Evolutionary conservation across 64 coral and sea anemone genomes (phyloP).

Genomic region (Pocillopora verrucosa): DNA sequence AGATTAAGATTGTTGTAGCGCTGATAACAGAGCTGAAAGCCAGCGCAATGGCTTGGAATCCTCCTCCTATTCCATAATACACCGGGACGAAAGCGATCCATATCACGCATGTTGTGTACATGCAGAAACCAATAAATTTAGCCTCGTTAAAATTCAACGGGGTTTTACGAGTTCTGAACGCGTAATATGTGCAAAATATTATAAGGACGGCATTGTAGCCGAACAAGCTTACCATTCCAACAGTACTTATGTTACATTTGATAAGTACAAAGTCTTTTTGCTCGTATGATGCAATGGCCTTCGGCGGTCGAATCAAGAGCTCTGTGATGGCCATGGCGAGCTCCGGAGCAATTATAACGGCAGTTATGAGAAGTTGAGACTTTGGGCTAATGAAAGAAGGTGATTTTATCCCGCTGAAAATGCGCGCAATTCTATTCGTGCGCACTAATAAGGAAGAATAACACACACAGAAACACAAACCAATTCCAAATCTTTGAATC

Average conservation of each 20-base stretch:
- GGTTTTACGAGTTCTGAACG: slow-evolving; percentile 87
- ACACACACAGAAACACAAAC: slow-evolving; percentile 70
- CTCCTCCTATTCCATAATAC: slow-evolving; percentile 65
- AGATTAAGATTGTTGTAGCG: slow-evolving; percentile 71
- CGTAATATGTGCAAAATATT: slow-evolving; percentile 79
- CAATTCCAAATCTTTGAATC: slow-evolving; percentile 79
- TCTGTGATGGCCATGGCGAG: slow-evolving; percentile 54
- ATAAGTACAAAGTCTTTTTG: slow-evolving; percentile 35
- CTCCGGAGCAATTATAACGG: slow-evolving; percentile 57
- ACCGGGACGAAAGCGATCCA: slow-evolving; percentile 88
- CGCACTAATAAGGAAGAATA: slow-evolving; percentile 82
- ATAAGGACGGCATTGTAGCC: slow-evolving; percentile 78
- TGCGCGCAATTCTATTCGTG: slow-evolving; percentile 92
- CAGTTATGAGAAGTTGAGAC: slow-evolving; percentile 81
- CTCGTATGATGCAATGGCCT: slow-evolving; percentile 11
- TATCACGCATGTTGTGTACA: slow-evolving; percentile 85
- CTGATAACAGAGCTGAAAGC: slow-evolving; percentile 68
- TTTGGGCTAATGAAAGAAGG: slow-evolving; percentile 80
- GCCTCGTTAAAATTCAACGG: slow-evolving; percentile 93
- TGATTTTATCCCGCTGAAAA: slow-evolving; percentile 73
- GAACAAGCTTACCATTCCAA: slow-evolving; percentile 35
- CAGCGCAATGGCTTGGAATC: slow-evolving; percentile 47
- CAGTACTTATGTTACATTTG: slow-evolving; percentile 56
- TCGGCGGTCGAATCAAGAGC: slow-evolving; percentile 40
- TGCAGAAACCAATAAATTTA: slow-evolving; percentile 87